A percentile compares a stretch with the other conserved stretches of the same genome.
These are phyloP conservation scores for Oreochromis mossambicus DNA, from an alignment of 2,797 vertebrate species.

Conservation along the genomic window DNA sequence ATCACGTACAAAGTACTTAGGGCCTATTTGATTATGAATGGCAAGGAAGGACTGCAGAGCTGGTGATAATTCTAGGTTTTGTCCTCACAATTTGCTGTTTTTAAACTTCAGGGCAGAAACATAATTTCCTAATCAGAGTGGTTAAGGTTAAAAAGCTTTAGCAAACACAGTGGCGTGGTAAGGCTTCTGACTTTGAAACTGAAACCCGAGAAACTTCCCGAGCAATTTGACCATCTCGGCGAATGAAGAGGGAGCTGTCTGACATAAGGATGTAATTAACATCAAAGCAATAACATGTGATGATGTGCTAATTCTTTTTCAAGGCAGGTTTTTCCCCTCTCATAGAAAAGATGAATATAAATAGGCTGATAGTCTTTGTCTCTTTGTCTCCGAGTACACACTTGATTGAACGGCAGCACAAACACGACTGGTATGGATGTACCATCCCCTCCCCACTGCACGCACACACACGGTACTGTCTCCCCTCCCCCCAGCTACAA, in stretches of 20 bases:
- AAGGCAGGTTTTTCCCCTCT: background rate
- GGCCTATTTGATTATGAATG: background rate
- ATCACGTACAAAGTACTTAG: background rate
- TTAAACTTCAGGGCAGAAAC: background rate
- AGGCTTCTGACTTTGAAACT: background rate
- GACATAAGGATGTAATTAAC: background rate
- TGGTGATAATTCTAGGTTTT: background rate
- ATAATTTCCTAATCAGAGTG: background rate
- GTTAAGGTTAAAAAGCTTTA: background rate
- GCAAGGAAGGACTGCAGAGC: background rate
- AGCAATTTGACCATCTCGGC: background rate
- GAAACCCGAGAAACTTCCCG: background rate
- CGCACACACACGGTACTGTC: background rate
- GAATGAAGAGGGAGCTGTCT: background rate
- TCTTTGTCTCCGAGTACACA: slow-evolving; percentile 5
- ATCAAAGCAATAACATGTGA: background rate
- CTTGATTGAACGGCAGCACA: slow-evolving; percentile 36
- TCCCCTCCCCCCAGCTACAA: slow-evolving; percentile 47
- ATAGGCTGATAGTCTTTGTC: background rate
- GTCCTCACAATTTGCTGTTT: background rate
- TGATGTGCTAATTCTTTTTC: background rate
- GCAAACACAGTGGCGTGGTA: background rate
- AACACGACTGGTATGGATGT: slow-evolving; percentile 18
- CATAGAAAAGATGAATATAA: background rate
- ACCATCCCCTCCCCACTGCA: slow-evolving; percentile 2